These are phyloP conservation scores for Columba janthina DNA, from an alignment of 2,113 vertebrate genomes.

Conservation along the genomic window DNA sequence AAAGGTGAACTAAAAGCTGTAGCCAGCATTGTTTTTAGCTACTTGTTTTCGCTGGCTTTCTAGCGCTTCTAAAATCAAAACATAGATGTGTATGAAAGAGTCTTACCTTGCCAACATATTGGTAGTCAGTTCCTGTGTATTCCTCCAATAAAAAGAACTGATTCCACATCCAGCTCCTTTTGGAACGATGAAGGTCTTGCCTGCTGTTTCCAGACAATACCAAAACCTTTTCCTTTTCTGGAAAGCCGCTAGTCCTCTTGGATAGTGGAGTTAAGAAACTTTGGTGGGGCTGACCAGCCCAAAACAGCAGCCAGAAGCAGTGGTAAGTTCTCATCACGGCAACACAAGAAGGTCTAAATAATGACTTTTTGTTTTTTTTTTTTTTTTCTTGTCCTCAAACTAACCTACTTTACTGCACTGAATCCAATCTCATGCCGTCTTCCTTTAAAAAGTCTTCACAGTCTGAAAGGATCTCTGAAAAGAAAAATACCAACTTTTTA, in stretches of 20 bases:
- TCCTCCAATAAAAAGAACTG: slow-evolving; percentile 98
- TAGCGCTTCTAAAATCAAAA: slow-evolving; percentile 20
- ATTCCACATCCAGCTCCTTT: slow-evolving; percentile 99
- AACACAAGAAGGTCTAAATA: slow-evolving; percentile 9
- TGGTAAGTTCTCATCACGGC: slow-evolving; percentile 86
- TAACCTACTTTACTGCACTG: slow-evolving; percentile 43
- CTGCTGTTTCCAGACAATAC: slow-evolving; percentile 72
- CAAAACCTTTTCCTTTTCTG: slow-evolving; percentile 67
- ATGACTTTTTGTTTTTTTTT: not conserved
- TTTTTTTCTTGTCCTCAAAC: slow-evolving; percentile 38
- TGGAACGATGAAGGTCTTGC: slow-evolving; percentile 83
- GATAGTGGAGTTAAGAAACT: slow-evolving; percentile 74
- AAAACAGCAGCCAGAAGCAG: slow-evolving; percentile 76
- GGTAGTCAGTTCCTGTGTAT: slow-evolving; percentile 90
- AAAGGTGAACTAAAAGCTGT: not conserved
- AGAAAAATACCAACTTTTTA: slow-evolving; percentile 64
- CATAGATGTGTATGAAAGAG: not conserved
- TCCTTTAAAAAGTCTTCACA: slow-evolving; percentile 69
- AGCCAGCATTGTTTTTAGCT: not conserved
- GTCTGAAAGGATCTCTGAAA: slow-evolving; percentile 76
- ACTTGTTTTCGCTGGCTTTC: not conserved
- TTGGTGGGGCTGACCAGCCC: slow-evolving; percentile 80
- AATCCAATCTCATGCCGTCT: slow-evolving; percentile 67
- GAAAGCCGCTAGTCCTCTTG: slow-evolving; percentile 84
- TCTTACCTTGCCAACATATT: slow-evolving; percentile 97